These are phyloP conservation scores for Tetraodon nigroviridis DNA, from an alignment of 2,113 vertebrate genomes.

Conservation along the genomic window DNA sequence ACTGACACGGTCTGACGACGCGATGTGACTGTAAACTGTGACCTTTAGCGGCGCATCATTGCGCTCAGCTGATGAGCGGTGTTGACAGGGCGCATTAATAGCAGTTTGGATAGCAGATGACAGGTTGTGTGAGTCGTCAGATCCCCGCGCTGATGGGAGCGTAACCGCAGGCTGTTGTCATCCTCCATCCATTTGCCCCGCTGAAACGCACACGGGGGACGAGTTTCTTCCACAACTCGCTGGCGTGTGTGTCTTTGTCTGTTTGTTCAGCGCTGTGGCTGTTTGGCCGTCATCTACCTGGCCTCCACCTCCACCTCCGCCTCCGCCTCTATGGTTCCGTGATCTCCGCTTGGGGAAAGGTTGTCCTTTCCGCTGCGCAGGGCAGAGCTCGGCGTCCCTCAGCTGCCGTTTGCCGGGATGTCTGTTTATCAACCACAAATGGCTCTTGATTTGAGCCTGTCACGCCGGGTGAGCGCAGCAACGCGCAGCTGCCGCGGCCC, in stretches of 20 bases:
- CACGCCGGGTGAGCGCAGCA: constrained; percentile 67
- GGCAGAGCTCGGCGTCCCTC: constrained; percentile 32
- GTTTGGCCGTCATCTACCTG: constrained; percentile 34
- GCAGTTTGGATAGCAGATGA: constrained; percentile 47
- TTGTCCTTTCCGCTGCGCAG: constrained; percentile 46
- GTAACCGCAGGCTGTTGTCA: constrained; percentile 58
- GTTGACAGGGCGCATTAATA: constrained; percentile 42
- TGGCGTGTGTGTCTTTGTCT: neutral
- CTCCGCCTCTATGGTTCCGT: constrained; percentile 34
- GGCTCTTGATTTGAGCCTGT: constrained; percentile 59
- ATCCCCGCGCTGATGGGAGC: constrained; percentile 23
- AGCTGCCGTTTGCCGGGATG: constrained; percentile 48
- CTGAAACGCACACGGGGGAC: constrained; percentile 17
- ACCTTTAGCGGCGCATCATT: constrained; percentile 43
- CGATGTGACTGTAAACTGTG: constrained; percentile 37
- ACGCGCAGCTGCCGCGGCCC: constrained; percentile 71
- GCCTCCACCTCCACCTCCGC: too few relatives aligned
- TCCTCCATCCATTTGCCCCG: constrained; percentile 14
- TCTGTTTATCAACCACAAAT: constrained; percentile 50
- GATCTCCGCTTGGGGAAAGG: constrained; percentile 36
- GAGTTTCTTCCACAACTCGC: neutral
- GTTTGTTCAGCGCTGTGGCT: neutral
- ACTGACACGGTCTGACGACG: constrained; percentile 28
- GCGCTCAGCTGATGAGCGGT: constrained; percentile 38
- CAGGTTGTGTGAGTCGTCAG: constrained; percentile 38